Evolutionary conservation across 2,888 invertebrate genomes (phyloP), one percentile per base, ranked within the genome.

Genomic region (Leucophenga montana): DNA sequence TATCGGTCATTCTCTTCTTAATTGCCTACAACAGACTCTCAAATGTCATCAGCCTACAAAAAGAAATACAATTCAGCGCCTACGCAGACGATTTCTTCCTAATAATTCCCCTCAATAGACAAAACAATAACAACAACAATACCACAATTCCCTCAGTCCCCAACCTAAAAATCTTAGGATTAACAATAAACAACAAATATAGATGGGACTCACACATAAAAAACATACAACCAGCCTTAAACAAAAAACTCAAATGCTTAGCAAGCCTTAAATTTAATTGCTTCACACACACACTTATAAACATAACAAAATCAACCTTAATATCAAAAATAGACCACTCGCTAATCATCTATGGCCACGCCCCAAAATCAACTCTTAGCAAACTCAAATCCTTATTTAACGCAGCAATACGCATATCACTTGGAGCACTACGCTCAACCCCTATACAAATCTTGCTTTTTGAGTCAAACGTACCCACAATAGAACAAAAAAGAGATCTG

Each of bases 21-120:
- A 74, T 72, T 18, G 69, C 74, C 1, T 72, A 67, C 48, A 72
- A 72, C 18, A 71, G 67, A 67, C 53, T 73, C 0, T 56, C 53
- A 27, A n/a, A 33, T 4, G 59, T 62, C 13, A 64, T 73, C 14
- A 50, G 61, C 0, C 4, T 56, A 9, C 46, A 73, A 31, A 73
- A 69, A 69, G 31, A 69, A 57, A 66, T 70, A 11, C 16, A 54
- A 5, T 71, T 71, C 11, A 69, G 65, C 16, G 67, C 68, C 11
- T 73, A 72, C 14, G 71, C 71, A 0, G 73, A 73, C 31, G 71
- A 73, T 54, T 53, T 73, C 3, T 61, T 44, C 16, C 44, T 69
- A 8, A 22, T 71, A 2, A 65, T 68, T n/a, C 62, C 67, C 48
- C 46, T 69, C 2, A 48, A 64, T 5, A 71, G 59, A 14, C 61